Evolutionary conservation across 2,888 invertebrate genomes (phyloP), one percentile per base, ranked within the genome.

Genomic region (Melangyna quadrimaculata): DNA sequence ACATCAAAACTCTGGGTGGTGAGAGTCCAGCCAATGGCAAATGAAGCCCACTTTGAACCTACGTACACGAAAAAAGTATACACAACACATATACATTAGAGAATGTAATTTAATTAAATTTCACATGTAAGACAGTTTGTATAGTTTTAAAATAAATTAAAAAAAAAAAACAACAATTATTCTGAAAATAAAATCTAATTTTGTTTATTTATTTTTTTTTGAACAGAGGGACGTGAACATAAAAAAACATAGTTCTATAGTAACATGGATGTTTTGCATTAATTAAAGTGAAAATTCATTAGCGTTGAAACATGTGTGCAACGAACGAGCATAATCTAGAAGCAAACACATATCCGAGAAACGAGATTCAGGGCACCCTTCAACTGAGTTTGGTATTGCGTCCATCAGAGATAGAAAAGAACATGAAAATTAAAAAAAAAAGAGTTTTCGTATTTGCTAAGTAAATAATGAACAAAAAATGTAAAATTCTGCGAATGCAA

Each of bases 1-100:
- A 92, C 92, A 89, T 89, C 79, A 89, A 88, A 40, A 89, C 87
- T 82, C 89, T 87, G 75, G 91, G 90, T 78, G 89, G 88, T 83
- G 89, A 88, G 67, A 91, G 89, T 88, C 90, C 91, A 80, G 92
- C 90, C 89, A 92, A 89, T 87, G 92, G 92, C 89, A 92, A 89
- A 88, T 92, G 88, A 87, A 92, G 90, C 88, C 91, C 92, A 89
- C 91, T 92, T 89, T 91, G 90, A 89, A 92, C 91, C 92, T 92
- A 14, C 5, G 2, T 27, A 8, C 0, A n/a, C 2, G 22, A 27
- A 79, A 6, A 6, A 45, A 40, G 3, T 4, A 45, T 4, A 45
- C 19, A 43, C 8, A 43, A 17, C 9, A 17, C 19, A 43, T 3
- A 40, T 4, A 40, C 27, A 63, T 29, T 0, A 22, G 53, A 29